Evolutionary conservation across 2,113 vertebrate species (phyloP).

Genomic region (Haemorhous mexicanus): DNA sequence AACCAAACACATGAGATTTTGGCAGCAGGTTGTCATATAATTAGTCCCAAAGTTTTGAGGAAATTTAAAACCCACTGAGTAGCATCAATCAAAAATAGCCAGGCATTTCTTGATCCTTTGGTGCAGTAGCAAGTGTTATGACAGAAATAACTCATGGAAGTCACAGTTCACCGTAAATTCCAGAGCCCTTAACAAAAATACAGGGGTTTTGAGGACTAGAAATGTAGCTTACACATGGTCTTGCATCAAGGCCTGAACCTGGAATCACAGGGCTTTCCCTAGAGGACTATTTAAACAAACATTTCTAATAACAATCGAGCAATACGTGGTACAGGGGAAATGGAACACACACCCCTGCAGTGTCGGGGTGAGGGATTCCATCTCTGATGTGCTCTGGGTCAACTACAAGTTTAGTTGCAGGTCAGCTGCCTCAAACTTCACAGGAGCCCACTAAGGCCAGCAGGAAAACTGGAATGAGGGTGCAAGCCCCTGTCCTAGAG

Average conservation of each 20-base stretch:
- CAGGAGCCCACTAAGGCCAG: background rate
- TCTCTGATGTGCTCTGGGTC: background rate
- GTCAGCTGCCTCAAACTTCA: background rate
- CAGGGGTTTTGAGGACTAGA: fast-evolving
- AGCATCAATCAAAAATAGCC: background rate
- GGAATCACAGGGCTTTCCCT: background rate
- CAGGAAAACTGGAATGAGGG: background rate
- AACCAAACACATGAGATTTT: background rate
- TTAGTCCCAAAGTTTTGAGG: background rate
- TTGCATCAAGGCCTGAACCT: background rate
- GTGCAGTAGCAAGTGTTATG: background rate
- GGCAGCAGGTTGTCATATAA: background rate
- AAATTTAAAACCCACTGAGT: background rate
- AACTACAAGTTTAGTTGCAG: fast-evolving
- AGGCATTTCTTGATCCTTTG: background rate
- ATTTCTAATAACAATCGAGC: background rate
- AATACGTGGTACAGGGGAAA: fast-evolving
- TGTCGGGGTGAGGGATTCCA: fast-evolving
- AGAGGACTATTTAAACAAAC: background rate
- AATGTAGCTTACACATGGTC: fast-evolving
- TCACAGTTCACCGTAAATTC: background rate
- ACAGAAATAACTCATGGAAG: background rate
- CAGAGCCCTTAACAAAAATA: background rate
- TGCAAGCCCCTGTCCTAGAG: too few species aligned
- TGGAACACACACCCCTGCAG: fast-evolving